Evolutionary conservation across 2,113 vertebrate species (phyloP).

Genomic region (Phaethornis superciliosus): DNA sequence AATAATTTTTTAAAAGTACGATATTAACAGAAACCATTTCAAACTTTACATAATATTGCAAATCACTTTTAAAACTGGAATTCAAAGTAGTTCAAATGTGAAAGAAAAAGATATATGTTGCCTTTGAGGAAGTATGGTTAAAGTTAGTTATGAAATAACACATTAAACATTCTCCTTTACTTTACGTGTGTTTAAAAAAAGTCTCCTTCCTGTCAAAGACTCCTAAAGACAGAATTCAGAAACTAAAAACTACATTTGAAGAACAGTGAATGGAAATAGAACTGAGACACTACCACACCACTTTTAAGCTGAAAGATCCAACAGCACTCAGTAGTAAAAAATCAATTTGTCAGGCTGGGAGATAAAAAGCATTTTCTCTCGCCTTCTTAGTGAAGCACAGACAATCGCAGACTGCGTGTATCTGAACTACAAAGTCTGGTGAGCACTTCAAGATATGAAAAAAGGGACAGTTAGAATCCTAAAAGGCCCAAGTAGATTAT

Average conservation of each 20-base stretch:
- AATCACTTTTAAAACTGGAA: neutral
- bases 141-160: neutral
- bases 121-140: neutral
- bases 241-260: neutral
- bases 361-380: constrained; percentile 30
- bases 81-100: neutral
- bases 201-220: neutral
- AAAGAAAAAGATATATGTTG: neutral
- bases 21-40: neutral
- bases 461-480: neutral
- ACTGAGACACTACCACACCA: neutral
- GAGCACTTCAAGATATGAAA: neutral
- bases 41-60: neutral
- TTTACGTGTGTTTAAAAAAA: neutral
- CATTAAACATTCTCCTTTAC: neutral
- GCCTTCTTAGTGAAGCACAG: neutral
- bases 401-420: constrained; percentile 16
- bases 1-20: neutral
- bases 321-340: neutral
- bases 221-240: neutral
- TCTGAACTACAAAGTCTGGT: constrained; percentile 8
- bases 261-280: constrained; percentile 10
- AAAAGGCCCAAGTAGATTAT: neutral
- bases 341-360: constrained; percentile 24
- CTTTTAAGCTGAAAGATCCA: constrained; percentile 21